Evolutionary conservation across 2,888 invertebrate species (phyloP).

Genomic region (Epirrita christyi): DNA sequence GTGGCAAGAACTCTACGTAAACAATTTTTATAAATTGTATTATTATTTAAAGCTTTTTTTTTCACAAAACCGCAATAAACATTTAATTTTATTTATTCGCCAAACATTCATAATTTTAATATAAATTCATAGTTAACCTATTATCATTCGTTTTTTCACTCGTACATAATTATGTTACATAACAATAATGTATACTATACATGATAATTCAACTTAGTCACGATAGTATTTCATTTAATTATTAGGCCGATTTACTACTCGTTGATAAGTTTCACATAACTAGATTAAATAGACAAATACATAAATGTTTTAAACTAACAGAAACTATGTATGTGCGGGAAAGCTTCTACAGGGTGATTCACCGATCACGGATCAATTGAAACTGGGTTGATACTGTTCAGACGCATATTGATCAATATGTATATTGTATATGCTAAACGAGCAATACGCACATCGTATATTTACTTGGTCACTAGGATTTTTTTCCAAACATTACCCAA

Average conservation of each 20-base stretch:
- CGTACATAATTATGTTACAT: neutral
- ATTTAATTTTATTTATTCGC: neutral
- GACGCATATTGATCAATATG: too few species aligned
- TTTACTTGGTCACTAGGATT: too few species aligned
- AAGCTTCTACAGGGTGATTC: too few species aligned
- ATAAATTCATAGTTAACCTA: slow-evolving; percentile 6
- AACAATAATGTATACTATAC: neutral
- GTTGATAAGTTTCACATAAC: slow-evolving; percentile 61
- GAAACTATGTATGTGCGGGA: neutral
- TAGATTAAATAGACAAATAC: slow-evolving; percentile 23
- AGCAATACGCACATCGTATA: too few species aligned
- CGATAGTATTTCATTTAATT: slow-evolving; percentile 60
- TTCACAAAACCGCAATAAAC: slow-evolving; percentile 17
- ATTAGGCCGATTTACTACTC: slow-evolving; percentile 84
- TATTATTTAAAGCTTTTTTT: slow-evolving; percentile 31
- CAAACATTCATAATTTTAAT: slow-evolving; percentile 3
- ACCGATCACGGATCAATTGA: too few species aligned
- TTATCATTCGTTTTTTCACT: neutral
- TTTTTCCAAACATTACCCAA: too few species aligned
- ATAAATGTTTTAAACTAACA: neutral
- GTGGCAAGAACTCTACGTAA: slow-evolving; percentile 31
- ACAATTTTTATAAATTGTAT: slow-evolving; percentile 10
- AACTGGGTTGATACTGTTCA: too few species aligned
- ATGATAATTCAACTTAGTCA: slow-evolving; percentile 6
- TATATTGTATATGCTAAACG: too few species aligned